These are phyloP conservation scores for Heliconius hewitsoni DNA, from an alignment of 1,140 invertebrate genomes.

Conservation along the genomic window DNA sequence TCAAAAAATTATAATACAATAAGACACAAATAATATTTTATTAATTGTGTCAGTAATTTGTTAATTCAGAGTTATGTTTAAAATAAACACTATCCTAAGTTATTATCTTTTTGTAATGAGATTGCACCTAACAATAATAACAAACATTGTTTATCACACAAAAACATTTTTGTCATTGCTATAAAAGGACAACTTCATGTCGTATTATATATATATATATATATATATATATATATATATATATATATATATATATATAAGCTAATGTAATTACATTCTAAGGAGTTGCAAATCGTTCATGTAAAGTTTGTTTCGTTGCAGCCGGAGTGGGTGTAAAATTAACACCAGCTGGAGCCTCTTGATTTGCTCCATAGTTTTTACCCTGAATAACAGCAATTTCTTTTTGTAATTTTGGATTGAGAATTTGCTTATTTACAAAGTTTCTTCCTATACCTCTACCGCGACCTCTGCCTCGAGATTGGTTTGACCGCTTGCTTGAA, in stretches of 20 bases:
- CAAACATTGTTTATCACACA: background rate
- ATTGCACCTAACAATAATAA: constrained; percentile 11
- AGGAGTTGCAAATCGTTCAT: constrained; percentile 68
- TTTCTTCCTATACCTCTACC: constrained; percentile 67
- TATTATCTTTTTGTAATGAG: constrained; percentile 2
- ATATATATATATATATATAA: background rate
- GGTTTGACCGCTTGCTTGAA: constrained; percentile 55
- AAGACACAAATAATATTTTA: background rate
- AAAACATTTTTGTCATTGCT: constrained; percentile 3
- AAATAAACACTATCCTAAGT: constrained; percentile 13
- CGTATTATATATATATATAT: constrained; percentile 1
- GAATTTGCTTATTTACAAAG: constrained; percentile 69
- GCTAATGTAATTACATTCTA: constrained; percentile 22
- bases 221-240: constrained; percentile 8
- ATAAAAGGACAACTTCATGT: background rate
- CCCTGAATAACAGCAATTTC: constrained; percentile 75
- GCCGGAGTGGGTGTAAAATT: constrained; percentile 69
- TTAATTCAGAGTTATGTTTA: constrained; percentile 8
- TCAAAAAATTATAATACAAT: background rate
- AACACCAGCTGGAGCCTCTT: constrained; percentile 58
- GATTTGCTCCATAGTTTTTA: constrained; percentile 53
- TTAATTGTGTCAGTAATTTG: constrained; percentile 10
- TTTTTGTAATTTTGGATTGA: constrained; percentile 71
- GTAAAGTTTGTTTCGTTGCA: constrained; percentile 64
- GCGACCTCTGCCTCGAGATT: constrained; percentile 57